Percentiles rank a stretch among this genome's conserved stretches.
phyloP scores from a whole-genome alignment of 2,888 invertebrate genomes.

The Zaprionus obscuricornis region DNA sequence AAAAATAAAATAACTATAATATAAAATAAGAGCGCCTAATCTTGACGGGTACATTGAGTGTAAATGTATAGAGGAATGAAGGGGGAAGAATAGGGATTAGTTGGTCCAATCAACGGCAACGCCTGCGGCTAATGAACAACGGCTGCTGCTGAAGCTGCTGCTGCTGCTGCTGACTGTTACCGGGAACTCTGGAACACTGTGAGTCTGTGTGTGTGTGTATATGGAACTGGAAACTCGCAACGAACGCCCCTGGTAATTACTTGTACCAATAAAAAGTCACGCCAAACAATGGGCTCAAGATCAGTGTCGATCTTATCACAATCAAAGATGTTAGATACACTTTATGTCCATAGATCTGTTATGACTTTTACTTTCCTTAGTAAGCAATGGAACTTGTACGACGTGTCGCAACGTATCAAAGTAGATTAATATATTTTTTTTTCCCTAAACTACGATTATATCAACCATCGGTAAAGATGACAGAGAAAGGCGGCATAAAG shows the following conservation, averaged over 20 bases:
- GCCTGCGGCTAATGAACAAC: conserved; percentile 76
- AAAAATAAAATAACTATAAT: conserved; percentile 15
- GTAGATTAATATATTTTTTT: conserved; percentile 62
- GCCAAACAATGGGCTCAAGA: conserved; percentile 57
- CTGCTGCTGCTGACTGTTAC: conserved; percentile 44
- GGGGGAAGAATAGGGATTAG: conserved; percentile 59
- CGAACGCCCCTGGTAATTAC: conserved; percentile 68
- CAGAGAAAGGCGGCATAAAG: conserved; percentile 39
- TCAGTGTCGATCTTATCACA: conserved; percentile 61
- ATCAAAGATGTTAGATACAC: conserved; percentile 35
- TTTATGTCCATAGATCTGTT: conserved; percentile 50
- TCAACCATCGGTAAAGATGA: conserved; percentile 63
- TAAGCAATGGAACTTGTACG: not conserved
- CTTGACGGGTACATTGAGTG: conserved; percentile 46
- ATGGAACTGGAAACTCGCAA: conserved; percentile 4
- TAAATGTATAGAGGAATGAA: too few relatives aligned
- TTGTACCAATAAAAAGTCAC: conserved; percentile 65
- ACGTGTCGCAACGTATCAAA: conserved; percentile 69
- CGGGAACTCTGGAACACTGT: conserved; percentile 46
- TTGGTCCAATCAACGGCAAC: conserved; percentile 78
- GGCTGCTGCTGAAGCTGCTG: conserved; percentile 30
- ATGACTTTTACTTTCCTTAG: conserved; percentile 76
- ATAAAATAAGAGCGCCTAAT: conserved; percentile 59
- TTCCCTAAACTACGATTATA: conserved; percentile 27
- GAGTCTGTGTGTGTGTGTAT: too few relatives aligned